Conservation (phyloP, 2,888 invertebrate genomes). For the Himalopsyche japonica region DNA sequence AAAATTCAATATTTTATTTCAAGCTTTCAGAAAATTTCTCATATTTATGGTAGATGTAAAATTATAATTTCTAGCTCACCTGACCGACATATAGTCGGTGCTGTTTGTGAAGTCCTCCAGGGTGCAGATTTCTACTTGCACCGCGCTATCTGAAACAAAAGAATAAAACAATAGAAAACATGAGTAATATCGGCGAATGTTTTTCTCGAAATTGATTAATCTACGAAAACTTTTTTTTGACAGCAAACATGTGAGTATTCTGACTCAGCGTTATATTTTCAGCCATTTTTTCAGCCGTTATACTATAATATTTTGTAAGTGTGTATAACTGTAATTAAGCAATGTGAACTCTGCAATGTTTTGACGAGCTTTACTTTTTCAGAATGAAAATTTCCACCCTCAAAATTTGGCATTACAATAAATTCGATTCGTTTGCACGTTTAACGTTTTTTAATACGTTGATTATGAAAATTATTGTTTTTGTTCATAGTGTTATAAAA, state of each 20-base stretch:
- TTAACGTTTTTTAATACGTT: no score
- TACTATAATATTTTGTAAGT: not conserved
- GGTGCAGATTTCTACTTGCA: conserved; percentile 28
- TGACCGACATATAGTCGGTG: conserved; percentile 32
- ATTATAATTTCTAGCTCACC: conserved; percentile 17
- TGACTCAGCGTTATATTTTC: not conserved
- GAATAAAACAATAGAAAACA: not conserved
- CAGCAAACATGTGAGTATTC: not conserved
- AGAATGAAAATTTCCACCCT: no score
- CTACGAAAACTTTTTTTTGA: not conserved
- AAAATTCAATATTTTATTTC: no score
- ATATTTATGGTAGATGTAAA: not conserved
- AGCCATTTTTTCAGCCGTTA: not conserved
- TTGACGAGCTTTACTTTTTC: no score
- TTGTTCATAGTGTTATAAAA: no score
- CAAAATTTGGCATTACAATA: no score
- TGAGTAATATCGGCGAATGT: not conserved
- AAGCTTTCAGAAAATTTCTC: no score
- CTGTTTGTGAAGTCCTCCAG: conserved; percentile 29
- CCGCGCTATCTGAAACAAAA: conserved; percentile 31
- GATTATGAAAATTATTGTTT: no score
- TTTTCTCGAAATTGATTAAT: not conserved
- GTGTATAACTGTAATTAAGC: not conserved
- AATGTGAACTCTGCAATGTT: no score
- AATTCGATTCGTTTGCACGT: no score